phyloP scores from a whole-genome alignment of 2,113 vertebrate species.

The Cyanistes caeruleus region DNA sequence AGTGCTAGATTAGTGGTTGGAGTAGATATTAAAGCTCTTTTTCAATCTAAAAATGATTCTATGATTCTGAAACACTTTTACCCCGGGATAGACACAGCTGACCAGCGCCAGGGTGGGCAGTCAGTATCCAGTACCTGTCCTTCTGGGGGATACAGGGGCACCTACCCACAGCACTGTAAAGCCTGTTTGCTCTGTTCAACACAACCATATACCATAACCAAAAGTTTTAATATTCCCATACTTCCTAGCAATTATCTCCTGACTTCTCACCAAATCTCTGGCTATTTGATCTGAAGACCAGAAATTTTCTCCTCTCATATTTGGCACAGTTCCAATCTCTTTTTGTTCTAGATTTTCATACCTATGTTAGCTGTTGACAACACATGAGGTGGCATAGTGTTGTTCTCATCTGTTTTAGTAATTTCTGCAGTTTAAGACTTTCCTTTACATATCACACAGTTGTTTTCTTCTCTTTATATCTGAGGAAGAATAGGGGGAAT shows the following conservation, averaged over 20 bases:
- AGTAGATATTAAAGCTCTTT: background rate
- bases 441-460: background rate
- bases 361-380: background rate
- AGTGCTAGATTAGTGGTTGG: background rate
- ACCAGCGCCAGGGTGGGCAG: background rate
- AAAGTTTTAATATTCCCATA: background rate
- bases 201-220: background rate
- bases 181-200: background rate
- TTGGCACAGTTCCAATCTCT: background rate
- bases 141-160: background rate
- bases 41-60: background rate
- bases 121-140: background rate
- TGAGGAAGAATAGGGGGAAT: background rate
- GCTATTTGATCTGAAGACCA: background rate
- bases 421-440: background rate
- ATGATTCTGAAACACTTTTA: background rate
- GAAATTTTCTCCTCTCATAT: background rate
- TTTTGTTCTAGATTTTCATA: background rate
- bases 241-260: background rate
- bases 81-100: background rate
- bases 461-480: background rate
- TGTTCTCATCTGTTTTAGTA: background rate
- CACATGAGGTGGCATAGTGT: fast-evolving
- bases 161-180: background rate
- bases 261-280: background rate